Percentiles rank a stretch among this genome's conserved stretches.
Conservation (phyloP, 2,888 invertebrate species). For the Orthonychiurus folsomi region DNA sequence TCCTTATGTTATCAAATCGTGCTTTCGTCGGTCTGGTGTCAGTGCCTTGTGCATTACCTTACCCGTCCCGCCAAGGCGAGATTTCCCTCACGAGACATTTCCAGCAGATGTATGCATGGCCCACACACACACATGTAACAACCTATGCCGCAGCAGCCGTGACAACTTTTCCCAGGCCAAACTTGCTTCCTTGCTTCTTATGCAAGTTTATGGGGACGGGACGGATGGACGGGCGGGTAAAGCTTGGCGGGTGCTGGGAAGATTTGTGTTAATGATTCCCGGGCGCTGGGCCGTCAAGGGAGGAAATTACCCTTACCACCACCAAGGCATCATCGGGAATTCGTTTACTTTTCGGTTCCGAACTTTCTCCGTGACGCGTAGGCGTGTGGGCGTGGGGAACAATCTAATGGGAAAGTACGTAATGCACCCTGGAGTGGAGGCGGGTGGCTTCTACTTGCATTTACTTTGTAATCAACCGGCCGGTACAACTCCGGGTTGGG, state of each 20-base stretch:
- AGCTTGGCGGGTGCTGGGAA: background rate
- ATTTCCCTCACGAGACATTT: background rate
- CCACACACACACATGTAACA: background rate
- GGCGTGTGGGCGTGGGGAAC: too few species aligned
- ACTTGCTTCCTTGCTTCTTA: background rate
- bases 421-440: too few species aligned
- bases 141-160: background rate
- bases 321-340: background rate
- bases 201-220: conserved; percentile 1
- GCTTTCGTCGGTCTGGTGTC: too few species aligned
- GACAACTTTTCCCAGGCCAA: background rate
- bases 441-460: background rate
- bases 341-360: conserved; percentile 1
- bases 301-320: background rate
- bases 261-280: conserved; percentile 1
- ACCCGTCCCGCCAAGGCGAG: background rate
- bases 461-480: background rate
- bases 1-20: too few species aligned
- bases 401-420: too few species aligned
- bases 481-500: too few species aligned
- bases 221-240: too few species aligned
- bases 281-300: background rate
- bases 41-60: too few species aligned
- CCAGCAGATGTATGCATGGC: background rate
- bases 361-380: too few species aligned